Conservation (phyloP, 2,797 vertebrate genomes). For the Leptodactylus fallax region DNA sequence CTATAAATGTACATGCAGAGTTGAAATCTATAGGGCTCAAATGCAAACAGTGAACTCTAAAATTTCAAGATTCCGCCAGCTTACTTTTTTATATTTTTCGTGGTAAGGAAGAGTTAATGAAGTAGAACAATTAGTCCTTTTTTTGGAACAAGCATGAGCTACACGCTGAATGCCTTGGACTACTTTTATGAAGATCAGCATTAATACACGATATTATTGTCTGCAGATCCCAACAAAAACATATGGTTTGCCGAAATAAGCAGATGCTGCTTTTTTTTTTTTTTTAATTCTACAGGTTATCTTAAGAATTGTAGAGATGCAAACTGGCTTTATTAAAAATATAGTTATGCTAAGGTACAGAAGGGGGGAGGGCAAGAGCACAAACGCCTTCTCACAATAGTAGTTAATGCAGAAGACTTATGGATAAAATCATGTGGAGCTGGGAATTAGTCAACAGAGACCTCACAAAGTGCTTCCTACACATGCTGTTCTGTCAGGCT, state of each 20-base stretch:
- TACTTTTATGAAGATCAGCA: constrained; percentile 44
- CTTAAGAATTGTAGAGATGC: constrained; percentile 33
- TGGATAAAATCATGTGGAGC: constrained; percentile 68
- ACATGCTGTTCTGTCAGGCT: constrained; percentile 91
- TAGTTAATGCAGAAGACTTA: constrained; percentile 51
- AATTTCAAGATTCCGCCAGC: too few species aligned
- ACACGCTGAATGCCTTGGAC: neutral
- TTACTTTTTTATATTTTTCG: too few species aligned
- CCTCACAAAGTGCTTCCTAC: constrained; percentile 88
- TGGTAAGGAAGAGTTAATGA: neutral
- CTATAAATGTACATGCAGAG: too few species aligned
- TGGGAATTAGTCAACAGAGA: constrained; percentile 80
- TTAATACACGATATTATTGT: constrained; percentile 32
- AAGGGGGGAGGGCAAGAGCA: neutral
- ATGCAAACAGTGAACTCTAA: too few species aligned
- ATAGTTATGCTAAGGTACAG: neutral
- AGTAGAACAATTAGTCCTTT: constrained; percentile 20
- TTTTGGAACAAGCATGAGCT: constrained; percentile 18
- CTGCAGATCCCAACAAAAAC: constrained; percentile 36
- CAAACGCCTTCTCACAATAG: constrained; percentile 11
- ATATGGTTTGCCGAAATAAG: constrained; percentile 46
- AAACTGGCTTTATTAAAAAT: constrained; percentile 38
- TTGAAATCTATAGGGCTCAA: too few species aligned
- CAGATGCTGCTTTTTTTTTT: constrained; percentile 44
- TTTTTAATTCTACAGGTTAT: constrained; percentile 56